Conservation (phyloP, 1,140 invertebrate genomes). For the Platyura marginata region DNA sequence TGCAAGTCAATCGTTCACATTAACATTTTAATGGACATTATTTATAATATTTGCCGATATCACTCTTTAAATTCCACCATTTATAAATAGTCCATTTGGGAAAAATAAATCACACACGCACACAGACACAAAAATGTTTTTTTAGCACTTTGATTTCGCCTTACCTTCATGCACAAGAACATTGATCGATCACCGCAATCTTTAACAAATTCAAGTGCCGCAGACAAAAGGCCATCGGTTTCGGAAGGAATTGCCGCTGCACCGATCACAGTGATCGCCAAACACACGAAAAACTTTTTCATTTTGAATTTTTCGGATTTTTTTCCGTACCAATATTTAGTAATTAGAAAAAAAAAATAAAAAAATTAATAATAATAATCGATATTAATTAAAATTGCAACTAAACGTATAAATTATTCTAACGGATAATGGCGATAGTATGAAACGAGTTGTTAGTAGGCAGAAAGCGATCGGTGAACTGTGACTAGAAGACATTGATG, state of each 20-base stretch:
- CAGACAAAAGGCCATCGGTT: slow-evolving; percentile 28
- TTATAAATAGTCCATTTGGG: too few species aligned
- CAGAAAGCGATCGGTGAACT: slow-evolving; percentile 27
- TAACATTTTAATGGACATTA: too few species aligned
- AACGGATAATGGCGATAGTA: background rate
- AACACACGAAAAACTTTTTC: slow-evolving; percentile 31
- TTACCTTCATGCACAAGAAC: slow-evolving; percentile 51
- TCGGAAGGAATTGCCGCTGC: slow-evolving; percentile 32
- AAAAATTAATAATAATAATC: slow-evolving; percentile 1
- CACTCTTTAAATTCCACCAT: too few species aligned
- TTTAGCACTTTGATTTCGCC: slow-evolving; percentile 6
- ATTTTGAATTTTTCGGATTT: slow-evolving; percentile 24
- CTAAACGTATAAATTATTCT: background rate
- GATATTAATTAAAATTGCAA: background rate
- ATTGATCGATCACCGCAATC: slow-evolving; percentile 47
- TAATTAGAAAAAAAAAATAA: slow-evolving; percentile 4
- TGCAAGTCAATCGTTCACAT: too few species aligned
- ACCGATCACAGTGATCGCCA: slow-evolving; percentile 29
- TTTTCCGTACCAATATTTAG: slow-evolving; percentile 8
- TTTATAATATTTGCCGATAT: too few species aligned
- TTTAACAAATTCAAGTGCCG: slow-evolving; percentile 43
- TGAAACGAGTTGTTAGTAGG: slow-evolving; percentile 8
- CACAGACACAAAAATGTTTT: background rate
- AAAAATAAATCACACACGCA: too few species aligned
- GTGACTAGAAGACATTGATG: slow-evolving; percentile 24